A percentile compares a stretch with the other conserved stretches of the same genome.
Conservation (phyloP, 2,113 vertebrate genomes). For the Aphyosemion australe region DNA sequence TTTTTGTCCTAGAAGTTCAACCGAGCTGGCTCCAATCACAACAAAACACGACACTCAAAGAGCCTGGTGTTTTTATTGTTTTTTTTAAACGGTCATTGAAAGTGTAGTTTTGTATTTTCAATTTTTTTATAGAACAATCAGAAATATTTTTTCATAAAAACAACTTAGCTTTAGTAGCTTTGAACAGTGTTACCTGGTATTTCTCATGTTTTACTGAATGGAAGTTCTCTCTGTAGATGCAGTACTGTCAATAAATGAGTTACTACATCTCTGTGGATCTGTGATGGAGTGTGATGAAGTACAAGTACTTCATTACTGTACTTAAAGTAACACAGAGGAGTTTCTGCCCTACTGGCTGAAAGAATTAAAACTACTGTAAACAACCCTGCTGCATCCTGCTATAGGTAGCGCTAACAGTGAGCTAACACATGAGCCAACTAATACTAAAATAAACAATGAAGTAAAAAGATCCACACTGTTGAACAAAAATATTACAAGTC, state of each 20-base stretch:
- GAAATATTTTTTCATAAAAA: slow-evolving; percentile 70
- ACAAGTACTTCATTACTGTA: not conserved
- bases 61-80: slow-evolving; percentile 38
- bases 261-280: slow-evolving; percentile 15
- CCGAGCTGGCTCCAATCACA: slow-evolving; percentile 45
- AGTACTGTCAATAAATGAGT: slow-evolving; percentile 74
- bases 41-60: slow-evolving; percentile 41
- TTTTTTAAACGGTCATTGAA: slow-evolving; percentile 50
- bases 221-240: slow-evolving; percentile 60
- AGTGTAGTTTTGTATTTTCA: slow-evolving; percentile 64
- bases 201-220: slow-evolving; percentile 36
- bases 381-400: too few relatives aligned
- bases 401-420: too few relatives aligned
- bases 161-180: slow-evolving; percentile 66
- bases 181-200: slow-evolving; percentile 64
- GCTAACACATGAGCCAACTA: too few relatives aligned
- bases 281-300: not conserved
- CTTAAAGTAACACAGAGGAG: too few relatives aligned
- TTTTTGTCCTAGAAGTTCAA: slow-evolving; percentile 33
- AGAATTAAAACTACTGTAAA: too few relatives aligned
- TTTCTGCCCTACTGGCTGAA: too few relatives aligned
- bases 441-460: too few relatives aligned
- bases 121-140: slow-evolving; percentile 67
- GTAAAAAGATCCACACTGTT: too few relatives aligned
- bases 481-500: too few relatives aligned